Conservation (phyloP, 64 coral and sea anemone species). For the Stichodactyla helianthus region DNA sequence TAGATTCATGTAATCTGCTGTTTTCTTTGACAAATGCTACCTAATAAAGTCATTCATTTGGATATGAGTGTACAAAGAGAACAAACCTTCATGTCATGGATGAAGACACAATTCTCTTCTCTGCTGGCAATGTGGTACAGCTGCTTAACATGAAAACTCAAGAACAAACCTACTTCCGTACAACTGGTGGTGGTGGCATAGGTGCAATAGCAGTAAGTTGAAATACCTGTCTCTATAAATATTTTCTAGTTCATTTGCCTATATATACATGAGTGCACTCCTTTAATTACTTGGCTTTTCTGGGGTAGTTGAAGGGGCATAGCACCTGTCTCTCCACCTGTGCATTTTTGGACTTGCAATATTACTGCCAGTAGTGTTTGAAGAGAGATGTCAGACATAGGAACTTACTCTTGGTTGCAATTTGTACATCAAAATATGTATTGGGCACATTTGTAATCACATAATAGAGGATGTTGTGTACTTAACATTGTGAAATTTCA, state of each 20-base stretch:
- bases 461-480: too few species aligned
- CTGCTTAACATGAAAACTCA: slow-evolving; percentile 83
- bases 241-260: too few species aligned
- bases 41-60: slow-evolving; percentile 90
- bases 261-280: too few species aligned
- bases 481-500: too few species aligned
- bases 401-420: too few species aligned
- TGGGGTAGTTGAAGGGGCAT: too few species aligned
- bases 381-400: too few species aligned
- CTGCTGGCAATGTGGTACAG: slow-evolving; percentile 82
- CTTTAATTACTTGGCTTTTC: too few species aligned
- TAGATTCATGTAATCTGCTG: too few species aligned
- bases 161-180: slow-evolving; percentile 83
- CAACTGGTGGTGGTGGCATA: slow-evolving; percentile 87
- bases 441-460: too few species aligned
- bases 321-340: too few species aligned
- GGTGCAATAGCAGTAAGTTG: slow-evolving; percentile 88
- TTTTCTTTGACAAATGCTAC: background rate
- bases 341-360: background rate
- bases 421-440: background rate
- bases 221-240: background rate
- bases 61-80: slow-evolving; percentile 95
- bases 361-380: too few species aligned
- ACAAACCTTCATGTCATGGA: slow-evolving; percentile 94
- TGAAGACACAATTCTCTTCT: slow-evolving; percentile 83